A percentile compares a stretch with the other conserved stretches of the same genome.
Conservation (phyloP, 2,888 invertebrate genomes). For the Apotomis betuletana region DNA sequence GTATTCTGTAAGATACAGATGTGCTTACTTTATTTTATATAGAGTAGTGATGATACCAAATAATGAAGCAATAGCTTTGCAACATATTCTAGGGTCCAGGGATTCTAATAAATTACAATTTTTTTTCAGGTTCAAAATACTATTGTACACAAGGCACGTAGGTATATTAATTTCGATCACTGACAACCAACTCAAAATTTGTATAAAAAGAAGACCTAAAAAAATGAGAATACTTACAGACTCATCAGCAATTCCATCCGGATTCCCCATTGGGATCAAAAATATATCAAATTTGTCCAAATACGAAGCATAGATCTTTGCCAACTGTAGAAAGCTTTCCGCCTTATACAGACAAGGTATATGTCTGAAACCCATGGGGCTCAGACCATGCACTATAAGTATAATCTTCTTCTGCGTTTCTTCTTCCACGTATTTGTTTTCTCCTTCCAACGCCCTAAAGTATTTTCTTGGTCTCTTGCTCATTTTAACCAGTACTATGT, state of each 20-base stretch:
- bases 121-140: too few relatives aligned
- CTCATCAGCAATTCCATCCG: conserved; percentile 61
- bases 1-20: too few relatives aligned
- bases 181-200: too few relatives aligned
- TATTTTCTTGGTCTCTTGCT: conserved; percentile 45
- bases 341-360: conserved; percentile 48
- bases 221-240: conserved; percentile 12
- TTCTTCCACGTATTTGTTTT: conserved; percentile 63
- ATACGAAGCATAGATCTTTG: conserved; percentile 62
- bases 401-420: conserved; percentile 66
- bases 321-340: conserved; percentile 49
- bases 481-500: conserved; percentile 64
- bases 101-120: too few relatives aligned
- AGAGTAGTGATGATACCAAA: too few relatives aligned
- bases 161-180: too few relatives aligned
- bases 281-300: conserved; percentile 73
- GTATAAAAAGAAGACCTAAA: not conserved
- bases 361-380: conserved; percentile 56
- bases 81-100: too few relatives aligned
- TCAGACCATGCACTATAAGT: conserved; percentile 72
- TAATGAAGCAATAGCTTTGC: too few relatives aligned
- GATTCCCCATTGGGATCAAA: conserved; percentile 73
- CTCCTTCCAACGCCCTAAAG: conserved; percentile 53
- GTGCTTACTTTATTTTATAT: too few relatives aligned
- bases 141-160: too few relatives aligned